Conservation (phyloP, 2,888 invertebrate genomes). For the Sarcophaga carnaria region DNA sequence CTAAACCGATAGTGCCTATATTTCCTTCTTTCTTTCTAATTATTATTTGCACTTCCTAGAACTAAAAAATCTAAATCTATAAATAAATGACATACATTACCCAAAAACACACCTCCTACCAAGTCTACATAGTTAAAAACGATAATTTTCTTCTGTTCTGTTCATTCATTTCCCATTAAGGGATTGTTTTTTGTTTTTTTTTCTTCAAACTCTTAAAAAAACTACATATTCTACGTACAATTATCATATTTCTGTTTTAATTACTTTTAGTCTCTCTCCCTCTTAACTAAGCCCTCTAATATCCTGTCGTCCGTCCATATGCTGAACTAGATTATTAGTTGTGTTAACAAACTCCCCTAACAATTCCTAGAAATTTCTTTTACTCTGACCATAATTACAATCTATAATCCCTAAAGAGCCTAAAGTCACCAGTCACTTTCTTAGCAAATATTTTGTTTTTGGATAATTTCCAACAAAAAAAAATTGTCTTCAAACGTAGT, state of each 20-base stretch:
- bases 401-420: constrained; percentile 43
- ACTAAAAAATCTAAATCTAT: too few species aligned
- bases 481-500: constrained; percentile 34
- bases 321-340: background rate
- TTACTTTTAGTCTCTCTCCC: background rate
- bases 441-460: background rate
- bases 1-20: too few species aligned
- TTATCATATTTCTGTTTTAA: background rate
- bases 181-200: background rate
- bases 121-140: background rate
- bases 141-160: background rate
- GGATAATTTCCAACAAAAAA: background rate
- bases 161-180: background rate
- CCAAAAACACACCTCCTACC: too few species aligned
- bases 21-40: too few species aligned
- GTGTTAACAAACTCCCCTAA: background rate
- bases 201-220: background rate
- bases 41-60: too few species aligned
- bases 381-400: constrained; percentile 43
- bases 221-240: too few species aligned
- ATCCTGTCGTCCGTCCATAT: background rate
- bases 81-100: too few species aligned
- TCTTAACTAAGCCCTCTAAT: background rate
- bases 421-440: constrained; percentile 17
- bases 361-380: constrained; percentile 27